Evolutionary conservation across 2,113 vertebrate genomes (phyloP).

Genomic region (Sclerurus mexicanus): DNA sequence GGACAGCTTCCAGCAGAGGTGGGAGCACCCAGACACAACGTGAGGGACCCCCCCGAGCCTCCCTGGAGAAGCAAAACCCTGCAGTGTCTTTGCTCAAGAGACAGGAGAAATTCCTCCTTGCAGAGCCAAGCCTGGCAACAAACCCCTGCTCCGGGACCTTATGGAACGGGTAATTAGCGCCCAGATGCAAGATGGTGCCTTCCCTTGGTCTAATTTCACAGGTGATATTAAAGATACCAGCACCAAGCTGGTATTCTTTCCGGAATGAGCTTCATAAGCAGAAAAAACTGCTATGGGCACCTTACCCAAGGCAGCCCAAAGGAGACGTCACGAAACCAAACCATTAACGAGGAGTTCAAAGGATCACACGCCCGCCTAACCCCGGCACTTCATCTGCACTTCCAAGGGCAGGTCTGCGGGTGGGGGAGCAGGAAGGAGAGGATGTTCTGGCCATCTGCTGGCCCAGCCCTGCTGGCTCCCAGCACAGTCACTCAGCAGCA

Average conservation of each 20-base stretch:
- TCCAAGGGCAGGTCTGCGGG: background rate
- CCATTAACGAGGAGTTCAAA: background rate
- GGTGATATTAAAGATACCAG: background rate
- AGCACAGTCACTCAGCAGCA: accelerated
- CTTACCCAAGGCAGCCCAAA: background rate
- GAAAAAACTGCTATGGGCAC: background rate
- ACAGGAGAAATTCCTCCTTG: background rate
- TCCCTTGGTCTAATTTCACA: background rate
- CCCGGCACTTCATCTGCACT: background rate
- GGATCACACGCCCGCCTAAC: background rate
- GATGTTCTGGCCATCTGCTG: background rate
- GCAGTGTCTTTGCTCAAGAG: background rate
- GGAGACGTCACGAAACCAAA: background rate
- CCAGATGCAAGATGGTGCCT: background rate
- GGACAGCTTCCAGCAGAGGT: background rate
- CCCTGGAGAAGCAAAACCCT: background rate
- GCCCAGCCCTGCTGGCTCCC: background rate
- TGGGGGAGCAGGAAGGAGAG: background rate
- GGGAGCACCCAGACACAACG: accelerated
- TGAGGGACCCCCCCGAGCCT: background rate
- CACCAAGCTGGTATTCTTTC: background rate
- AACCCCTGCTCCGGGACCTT: background rate
- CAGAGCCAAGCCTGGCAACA: background rate
- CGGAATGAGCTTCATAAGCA: background rate
- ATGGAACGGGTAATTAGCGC: background rate